A percentile compares a stretch with the other conserved stretches of the same genome.
phyloP scores from a whole-genome alignment of 2,888 invertebrate species.

The Limnephilus auricula region DNA sequence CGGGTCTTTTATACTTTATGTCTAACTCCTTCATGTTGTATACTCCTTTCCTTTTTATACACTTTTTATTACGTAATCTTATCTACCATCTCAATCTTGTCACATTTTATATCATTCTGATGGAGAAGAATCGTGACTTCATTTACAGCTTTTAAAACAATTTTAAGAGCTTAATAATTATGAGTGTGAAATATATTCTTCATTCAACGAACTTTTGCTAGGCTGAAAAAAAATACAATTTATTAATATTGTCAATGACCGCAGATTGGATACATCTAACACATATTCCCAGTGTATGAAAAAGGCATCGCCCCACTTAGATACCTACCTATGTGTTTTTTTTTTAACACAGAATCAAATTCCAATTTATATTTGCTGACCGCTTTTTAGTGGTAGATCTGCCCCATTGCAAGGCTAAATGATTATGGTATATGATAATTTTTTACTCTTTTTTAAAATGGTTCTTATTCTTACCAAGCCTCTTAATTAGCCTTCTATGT shows the following conservation, averaged over 20 bases:
- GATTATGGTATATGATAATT: background rate
- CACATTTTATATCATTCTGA: background rate
- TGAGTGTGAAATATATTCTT: background rate
- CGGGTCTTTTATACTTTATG: conserved; percentile 4
- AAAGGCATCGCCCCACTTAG: too few relatives aligned
- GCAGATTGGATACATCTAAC: too few relatives aligned
- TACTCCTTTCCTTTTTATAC: background rate
- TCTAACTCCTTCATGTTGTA: background rate
- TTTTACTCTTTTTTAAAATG: background rate
- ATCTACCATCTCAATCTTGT: background rate
- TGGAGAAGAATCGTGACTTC: background rate
- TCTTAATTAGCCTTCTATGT: too few relatives aligned
- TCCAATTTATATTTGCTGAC: too few relatives aligned
- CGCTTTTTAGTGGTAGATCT: too few relatives aligned
- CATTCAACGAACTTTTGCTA: background rate
- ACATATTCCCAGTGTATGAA: too few relatives aligned
- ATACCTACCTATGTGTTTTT: too few relatives aligned
- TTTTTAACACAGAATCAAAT: too few relatives aligned
- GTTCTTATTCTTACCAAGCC: background rate
- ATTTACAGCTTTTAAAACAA: background rate
- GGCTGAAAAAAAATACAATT: too few relatives aligned
- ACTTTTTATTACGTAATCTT: background rate
- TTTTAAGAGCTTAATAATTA: background rate
- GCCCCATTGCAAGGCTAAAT: too few relatives aligned
- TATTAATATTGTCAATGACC: too few relatives aligned